These are phyloP conservation scores for Hippocampus guttulatus DNA, from an alignment of 2,113 vertebrate genomes.

Conservation along the genomic window DNA sequence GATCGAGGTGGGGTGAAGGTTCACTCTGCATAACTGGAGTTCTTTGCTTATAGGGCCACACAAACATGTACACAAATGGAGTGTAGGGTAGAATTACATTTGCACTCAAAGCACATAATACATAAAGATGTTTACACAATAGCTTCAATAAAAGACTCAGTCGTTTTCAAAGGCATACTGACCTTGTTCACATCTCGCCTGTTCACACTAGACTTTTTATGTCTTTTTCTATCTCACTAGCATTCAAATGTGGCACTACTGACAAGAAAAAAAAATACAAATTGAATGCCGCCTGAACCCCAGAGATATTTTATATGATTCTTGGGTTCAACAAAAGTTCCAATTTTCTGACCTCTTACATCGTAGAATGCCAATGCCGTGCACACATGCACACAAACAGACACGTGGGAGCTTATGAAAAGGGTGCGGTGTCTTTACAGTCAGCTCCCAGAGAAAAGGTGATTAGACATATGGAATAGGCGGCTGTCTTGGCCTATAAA, in stretches of 20 bases:
- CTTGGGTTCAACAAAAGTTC: not conserved
- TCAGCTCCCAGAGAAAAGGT: constrained; percentile 72
- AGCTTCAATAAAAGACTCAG: constrained; percentile 16
- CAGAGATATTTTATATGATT: not conserved
- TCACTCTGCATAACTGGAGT: constrained; percentile 26
- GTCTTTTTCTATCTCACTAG: too few relatives aligned
- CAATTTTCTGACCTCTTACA: not conserved
- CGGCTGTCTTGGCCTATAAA: constrained; percentile 58
- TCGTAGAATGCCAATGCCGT: not conserved
- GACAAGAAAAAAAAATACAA: not conserved
- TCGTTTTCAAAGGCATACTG: not conserved
- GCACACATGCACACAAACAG: constrained; percentile 25
- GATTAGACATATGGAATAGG: constrained; percentile 65
- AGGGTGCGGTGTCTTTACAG: constrained; percentile 71
- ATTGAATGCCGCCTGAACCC: not conserved
- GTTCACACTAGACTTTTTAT: not conserved
- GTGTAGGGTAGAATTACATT: constrained; percentile 6
- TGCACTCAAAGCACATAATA: constrained; percentile 8
- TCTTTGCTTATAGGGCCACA: constrained; percentile 21
- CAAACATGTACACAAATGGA: not conserved
- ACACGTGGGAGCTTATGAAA: constrained; percentile 65
- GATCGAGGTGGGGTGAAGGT: constrained; percentile 27
- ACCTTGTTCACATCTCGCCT: not conserved
- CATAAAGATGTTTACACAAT: not conserved
- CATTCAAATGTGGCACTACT: not conserved